Evolutionary conservation across 2,888 invertebrate genomes (phyloP), one percentile per base, ranked within the genome.

Genomic region (Lepidonotus clava): DNA sequence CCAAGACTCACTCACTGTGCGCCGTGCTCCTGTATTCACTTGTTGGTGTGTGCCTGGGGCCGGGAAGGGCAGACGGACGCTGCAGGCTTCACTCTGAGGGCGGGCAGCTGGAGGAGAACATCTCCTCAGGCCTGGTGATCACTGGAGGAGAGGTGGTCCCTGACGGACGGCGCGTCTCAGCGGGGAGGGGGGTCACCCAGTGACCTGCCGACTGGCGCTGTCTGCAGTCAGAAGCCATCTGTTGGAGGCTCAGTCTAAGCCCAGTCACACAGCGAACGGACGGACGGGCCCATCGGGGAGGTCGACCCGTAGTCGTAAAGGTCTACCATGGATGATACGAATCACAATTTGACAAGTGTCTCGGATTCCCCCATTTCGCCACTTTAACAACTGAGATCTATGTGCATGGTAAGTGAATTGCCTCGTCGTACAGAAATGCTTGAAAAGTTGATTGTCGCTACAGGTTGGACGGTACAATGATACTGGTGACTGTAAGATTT

Each of bases 1-100:
- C 38, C 36, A 38, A 21, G 71, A 18, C 36, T 18, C 34, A 18
- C 71, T 71, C 71, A 21, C 71, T 34, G 36, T 71, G 6, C 38
- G 18, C 71, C 34, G n/a, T 34, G 14, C 71, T 34, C 38, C 34
- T 14, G n/a, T 24, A 71, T 18, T 71, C 71, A 71, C 71, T 71
- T 71, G 71, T 71, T 71, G 71, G 71, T 71, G 71, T 38, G 8
- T 46, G 46, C n/a, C n/a, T n/a, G n/a, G 46, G 46, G 8, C 18
- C 18, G 46, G 18, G 46, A 46, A 18, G 46, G 8, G 46, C 18
- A 1, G 4, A 61, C 28, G 61, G 24, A 4, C 0, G 18, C 46
- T n/a, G 61, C n/a, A 28, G 61, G 61, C 61, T 61, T 24, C 24
- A 32, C 11, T 11, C 61, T 24, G 61, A n/a, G 61, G n/a, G 14